phyloP scores from a whole-genome alignment of 1,140 invertebrate genomes.

The Drosophila persimilis region DNA sequence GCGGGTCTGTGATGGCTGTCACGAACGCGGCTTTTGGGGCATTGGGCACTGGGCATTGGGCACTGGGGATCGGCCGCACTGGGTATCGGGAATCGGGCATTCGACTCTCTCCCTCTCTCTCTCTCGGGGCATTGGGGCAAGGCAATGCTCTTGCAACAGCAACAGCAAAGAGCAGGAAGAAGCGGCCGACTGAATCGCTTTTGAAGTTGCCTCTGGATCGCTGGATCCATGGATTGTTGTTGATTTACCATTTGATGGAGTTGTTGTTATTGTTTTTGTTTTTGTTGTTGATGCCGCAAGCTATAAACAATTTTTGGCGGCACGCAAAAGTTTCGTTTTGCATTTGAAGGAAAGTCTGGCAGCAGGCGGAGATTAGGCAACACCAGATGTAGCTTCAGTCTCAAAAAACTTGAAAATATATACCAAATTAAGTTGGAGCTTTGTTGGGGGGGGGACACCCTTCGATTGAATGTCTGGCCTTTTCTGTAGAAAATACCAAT shows the following conservation, averaged over 20 bases:
- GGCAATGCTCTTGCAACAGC: slow-evolving; percentile 14
- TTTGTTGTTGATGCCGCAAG: slow-evolving; percentile 47
- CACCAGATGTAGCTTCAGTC: neutral
- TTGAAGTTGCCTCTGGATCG: slow-evolving; percentile 54
- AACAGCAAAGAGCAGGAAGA: slow-evolving; percentile 62
- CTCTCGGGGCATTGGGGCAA: slow-evolving; percentile 45
- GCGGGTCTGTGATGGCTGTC: slow-evolving; percentile 54
- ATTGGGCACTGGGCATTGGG: slow-evolving; percentile 42
- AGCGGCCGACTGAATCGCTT: slow-evolving; percentile 74
- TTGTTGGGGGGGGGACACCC: too few species aligned
- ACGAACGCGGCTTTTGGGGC: slow-evolving; percentile 60
- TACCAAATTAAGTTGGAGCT: too few species aligned
- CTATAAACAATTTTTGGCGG: slow-evolving; percentile 76
- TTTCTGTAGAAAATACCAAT: too few species aligned
- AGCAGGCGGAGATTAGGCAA: slow-evolving; percentile 49
- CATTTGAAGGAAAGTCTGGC: slow-evolving; percentile 59
- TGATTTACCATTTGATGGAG: slow-evolving; percentile 43
- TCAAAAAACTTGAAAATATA: slow-evolving; percentile 4
- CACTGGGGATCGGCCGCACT: slow-evolving; percentile 42
- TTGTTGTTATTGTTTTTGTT: slow-evolving; percentile 8
- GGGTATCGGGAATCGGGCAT: slow-evolving; percentile 12
- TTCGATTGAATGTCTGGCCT: too few species aligned
- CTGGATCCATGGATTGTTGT: slow-evolving; percentile 33
- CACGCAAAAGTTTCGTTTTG: slow-evolving; percentile 77
- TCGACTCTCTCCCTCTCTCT: too few species aligned